Percentiles rank a stretch among this genome's conserved stretches.
Conservation (phyloP, 2,888 invertebrate species). For the Bembecia ichneumoniformis region DNA sequence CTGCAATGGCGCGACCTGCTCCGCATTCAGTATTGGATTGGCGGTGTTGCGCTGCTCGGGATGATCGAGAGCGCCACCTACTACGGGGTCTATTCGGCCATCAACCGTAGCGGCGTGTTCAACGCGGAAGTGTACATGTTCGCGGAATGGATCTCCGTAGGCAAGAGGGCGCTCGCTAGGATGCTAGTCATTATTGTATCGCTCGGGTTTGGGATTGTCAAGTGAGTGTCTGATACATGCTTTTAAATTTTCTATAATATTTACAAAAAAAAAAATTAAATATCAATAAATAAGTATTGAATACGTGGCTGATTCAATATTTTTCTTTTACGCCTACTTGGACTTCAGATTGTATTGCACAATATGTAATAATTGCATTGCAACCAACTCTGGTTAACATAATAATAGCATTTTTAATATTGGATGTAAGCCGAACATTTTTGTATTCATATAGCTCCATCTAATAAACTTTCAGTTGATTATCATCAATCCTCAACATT, state of each 20-base stretch:
- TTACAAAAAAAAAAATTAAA: no score
- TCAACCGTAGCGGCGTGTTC: slow-evolving; percentile 50
- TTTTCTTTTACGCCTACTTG: no score
- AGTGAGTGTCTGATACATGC: slow-evolving; percentile 69
- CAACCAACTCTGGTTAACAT: no score
- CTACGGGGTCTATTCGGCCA: slow-evolving; percentile 83
- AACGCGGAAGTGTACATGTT: slow-evolving; percentile 77
- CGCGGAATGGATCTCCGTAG: slow-evolving; percentile 93
- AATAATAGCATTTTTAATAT: no score
- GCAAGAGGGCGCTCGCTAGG: slow-evolving; percentile 90
- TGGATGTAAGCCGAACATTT: no score
- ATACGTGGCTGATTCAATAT: no score
- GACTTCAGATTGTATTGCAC: no score
- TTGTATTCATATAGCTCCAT: no score
- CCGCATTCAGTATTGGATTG: slow-evolving; percentile 96
- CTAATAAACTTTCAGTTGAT: no score
- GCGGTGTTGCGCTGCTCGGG: slow-evolving; percentile 89
- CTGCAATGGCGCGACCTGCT: slow-evolving; percentile 92
- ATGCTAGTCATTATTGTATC: slow-evolving; percentile 96
- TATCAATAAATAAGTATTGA: no score
- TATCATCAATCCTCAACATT: no score
- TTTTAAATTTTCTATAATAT: neutral
- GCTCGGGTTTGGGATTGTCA: slow-evolving; percentile 95
- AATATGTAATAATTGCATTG: no score
- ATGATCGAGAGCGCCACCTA: slow-evolving; percentile 92